These are phyloP conservation scores for Parotocinclus haroldoi DNA, from an alignment of 2,797 vertebrate genomes.

Conservation along the genomic window DNA sequence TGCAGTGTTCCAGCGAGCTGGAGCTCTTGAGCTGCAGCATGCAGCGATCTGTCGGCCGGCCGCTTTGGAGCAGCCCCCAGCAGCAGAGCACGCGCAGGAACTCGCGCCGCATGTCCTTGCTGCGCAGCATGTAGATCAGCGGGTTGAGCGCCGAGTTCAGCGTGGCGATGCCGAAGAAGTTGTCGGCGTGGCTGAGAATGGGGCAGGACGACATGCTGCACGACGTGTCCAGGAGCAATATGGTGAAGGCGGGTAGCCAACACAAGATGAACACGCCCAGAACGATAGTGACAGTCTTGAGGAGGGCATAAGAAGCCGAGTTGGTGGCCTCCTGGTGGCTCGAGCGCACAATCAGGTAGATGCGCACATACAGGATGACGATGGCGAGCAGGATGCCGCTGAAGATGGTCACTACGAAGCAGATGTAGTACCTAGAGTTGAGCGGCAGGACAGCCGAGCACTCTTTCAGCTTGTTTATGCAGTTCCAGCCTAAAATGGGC, in stretches of 20 bases:
- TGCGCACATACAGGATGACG: constrained; percentile 84
- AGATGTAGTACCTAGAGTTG: constrained; percentile 87
- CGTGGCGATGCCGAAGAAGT: constrained; percentile 87
- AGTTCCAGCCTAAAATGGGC: constrained; percentile 96
- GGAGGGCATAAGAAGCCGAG: constrained; percentile 77
- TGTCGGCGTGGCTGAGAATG: constrained; percentile 76
- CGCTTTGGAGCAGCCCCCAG: constrained; percentile 70
- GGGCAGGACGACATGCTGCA: constrained; percentile 73
- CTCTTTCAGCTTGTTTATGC: constrained; percentile 71
- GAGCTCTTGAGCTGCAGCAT: constrained; percentile 82
- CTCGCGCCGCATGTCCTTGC: constrained; percentile 91
- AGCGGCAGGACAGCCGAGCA: constrained; percentile 91
- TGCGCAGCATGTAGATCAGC: constrained; percentile 88
- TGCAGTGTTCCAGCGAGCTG: constrained; percentile 85
- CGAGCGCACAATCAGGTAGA: constrained; percentile 91
- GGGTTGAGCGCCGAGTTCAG: constrained; percentile 94
- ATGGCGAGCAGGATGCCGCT: constrained; percentile 85
- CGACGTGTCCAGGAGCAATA: constrained; percentile 84
- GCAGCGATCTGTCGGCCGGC: constrained; percentile 67
- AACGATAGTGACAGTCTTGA: constrained; percentile 94
- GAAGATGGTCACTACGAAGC: constrained; percentile 88
- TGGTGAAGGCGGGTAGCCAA: constrained; percentile 88
- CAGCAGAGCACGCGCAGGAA: constrained; percentile 84
- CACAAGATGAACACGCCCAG: constrained; percentile 91
- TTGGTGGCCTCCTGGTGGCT: constrained; percentile 85